phyloP scores from a whole-genome alignment of 2,113 vertebrate genomes.

The Azemiops feae region DNA sequence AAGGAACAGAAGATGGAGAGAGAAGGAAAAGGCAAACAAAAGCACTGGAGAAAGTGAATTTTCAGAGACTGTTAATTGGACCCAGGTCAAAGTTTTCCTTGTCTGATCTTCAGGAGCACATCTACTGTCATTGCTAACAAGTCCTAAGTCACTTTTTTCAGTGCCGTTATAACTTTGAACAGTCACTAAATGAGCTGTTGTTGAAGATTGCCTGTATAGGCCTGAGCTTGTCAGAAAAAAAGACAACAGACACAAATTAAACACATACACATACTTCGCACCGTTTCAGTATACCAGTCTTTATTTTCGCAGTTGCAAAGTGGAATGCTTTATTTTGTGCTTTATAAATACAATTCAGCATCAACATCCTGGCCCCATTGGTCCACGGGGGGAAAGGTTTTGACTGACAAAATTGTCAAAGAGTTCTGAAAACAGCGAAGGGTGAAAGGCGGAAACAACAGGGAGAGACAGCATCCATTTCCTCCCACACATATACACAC shows the following conservation, averaged over 20 bases:
- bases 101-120: no score
- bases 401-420: neutral
- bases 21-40: no score
- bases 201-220: neutral
- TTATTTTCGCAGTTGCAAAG: constrained; percentile 22
- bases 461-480: neutral
- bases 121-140: no score
- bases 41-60: no score
- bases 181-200: no score
- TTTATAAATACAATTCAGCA: constrained; percentile 25
- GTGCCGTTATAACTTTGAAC: neutral
- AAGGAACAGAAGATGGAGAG: no score
- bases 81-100: no score
- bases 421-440: neutral
- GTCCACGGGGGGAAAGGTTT: neutral
- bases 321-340: constrained; percentile 10
- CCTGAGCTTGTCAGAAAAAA: neutral
- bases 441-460: no score
- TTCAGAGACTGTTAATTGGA: no score
- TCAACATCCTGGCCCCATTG: neutral
- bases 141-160: neutral
- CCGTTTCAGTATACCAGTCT: neutral
- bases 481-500: no score
- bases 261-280: neutral
- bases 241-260: neutral